phyloP scores from a whole-genome alignment of 1,140 invertebrate genomes.

The Stegodyphus dumicola region DNA sequence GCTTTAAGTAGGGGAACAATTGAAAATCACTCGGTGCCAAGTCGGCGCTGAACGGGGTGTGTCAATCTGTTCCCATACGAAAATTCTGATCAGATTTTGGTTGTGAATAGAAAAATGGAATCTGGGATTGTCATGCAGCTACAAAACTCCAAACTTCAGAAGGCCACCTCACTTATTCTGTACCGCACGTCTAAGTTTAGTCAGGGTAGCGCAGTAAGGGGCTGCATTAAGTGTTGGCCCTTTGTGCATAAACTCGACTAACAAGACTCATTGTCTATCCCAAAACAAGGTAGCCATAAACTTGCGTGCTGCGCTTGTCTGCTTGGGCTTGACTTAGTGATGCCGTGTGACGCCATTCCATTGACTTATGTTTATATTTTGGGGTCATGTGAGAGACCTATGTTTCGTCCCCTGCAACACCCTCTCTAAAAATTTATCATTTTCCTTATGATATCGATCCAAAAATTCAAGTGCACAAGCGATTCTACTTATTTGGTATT shows the following conservation, averaged over 20 bases:
- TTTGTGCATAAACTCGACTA: constrained; percentile 17
- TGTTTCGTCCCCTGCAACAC: not conserved
- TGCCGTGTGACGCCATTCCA: not conserved
- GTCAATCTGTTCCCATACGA: not conserved
- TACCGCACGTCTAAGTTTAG: not conserved
- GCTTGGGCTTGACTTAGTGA: not conserved
- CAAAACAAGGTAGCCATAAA: not conserved
- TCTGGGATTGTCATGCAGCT: not conserved
- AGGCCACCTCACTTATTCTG: too few relatives aligned
- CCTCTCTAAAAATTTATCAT: too few relatives aligned
- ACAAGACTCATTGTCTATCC: not conserved
- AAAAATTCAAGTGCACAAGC: not conserved
- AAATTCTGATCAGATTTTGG: not conserved
- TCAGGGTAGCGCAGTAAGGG: not conserved
- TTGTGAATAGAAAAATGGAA: not conserved
- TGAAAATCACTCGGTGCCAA: not conserved
- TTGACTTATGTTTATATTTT: not conserved
- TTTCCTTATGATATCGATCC: not conserved
- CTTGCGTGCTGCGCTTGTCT: not conserved
- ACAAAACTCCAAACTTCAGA: not conserved
- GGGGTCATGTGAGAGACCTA: not conserved
- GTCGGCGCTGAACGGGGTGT: not conserved
- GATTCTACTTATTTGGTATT: not conserved
- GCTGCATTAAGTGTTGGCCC: constrained; percentile 16
- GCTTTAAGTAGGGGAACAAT: not conserved